These are phyloP conservation scores for Sebastes trivittatus DNA, from an alignment of 2,797 vertebrate genomes.

Conservation along the genomic window DNA sequence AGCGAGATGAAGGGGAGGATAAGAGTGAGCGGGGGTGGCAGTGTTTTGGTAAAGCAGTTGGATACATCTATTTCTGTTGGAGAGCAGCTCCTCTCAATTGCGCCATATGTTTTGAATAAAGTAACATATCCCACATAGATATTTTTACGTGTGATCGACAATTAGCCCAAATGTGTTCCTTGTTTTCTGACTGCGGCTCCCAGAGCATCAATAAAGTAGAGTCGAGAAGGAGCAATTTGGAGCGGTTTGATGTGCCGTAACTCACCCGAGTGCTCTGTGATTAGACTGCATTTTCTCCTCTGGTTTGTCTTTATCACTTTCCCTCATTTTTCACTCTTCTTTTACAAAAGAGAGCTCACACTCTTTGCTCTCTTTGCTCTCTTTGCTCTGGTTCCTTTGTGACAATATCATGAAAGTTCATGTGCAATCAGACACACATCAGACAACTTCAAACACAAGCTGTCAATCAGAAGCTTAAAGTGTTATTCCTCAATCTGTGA, in stretches of 20 bases:
- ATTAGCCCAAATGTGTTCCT: constrained; percentile 55
- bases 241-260: constrained; percentile 60
- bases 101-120: constrained; percentile 56
- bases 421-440: not conserved
- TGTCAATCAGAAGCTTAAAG: constrained; percentile 36
- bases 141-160: constrained; percentile 52
- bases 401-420: constrained; percentile 43
- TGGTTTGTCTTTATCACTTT: constrained; percentile 62
- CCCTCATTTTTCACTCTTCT: constrained; percentile 30
- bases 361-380: constrained; percentile 8
- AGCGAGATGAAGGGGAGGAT: constrained; percentile 40
- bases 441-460: constrained; percentile 38
- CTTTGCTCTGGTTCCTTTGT: constrained; percentile 32
- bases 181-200: constrained; percentile 52
- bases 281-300: constrained; percentile 55
- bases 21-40: constrained; percentile 17
- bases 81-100: constrained; percentile 25
- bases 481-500: constrained; percentile 8
- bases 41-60: constrained; percentile 47
- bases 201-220: constrained; percentile 48
- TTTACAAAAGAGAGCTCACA: constrained; percentile 36
- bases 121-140: constrained; percentile 47
- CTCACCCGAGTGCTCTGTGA: constrained; percentile 50
- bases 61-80: constrained; percentile 27
- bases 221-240: constrained; percentile 39